Evolutionary conservation across 2,797 vertebrate genomes (phyloP).

Genomic region (Enteromius treurensis): DNA sequence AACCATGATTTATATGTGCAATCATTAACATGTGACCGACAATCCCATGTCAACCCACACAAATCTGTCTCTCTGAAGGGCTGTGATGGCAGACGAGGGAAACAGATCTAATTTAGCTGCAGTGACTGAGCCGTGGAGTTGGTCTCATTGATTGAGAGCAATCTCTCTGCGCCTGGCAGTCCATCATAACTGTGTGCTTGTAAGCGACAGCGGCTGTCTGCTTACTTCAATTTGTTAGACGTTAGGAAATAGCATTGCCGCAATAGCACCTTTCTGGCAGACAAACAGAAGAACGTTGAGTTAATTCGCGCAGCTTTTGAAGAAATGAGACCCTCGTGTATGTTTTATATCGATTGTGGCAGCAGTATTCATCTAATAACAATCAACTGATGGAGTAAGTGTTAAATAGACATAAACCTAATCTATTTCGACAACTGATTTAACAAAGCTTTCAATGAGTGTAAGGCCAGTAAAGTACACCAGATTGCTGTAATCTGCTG

Average conservation of each 20-base stretch:
- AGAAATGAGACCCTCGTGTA: background rate
- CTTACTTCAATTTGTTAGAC: slow-evolving; percentile 39
- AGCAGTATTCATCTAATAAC: background rate
- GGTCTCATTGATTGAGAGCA: slow-evolving; percentile 38
- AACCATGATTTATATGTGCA: background rate
- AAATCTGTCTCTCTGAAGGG: slow-evolving; percentile 11
- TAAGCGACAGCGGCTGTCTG: slow-evolving; percentile 36
- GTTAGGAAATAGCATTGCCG: slow-evolving; percentile 15
- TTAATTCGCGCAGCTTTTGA: background rate
- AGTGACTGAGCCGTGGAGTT: slow-evolving; percentile 33
- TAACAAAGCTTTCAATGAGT: background rate
- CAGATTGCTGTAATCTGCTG: slow-evolving; percentile 6
- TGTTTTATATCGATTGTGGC: background rate
- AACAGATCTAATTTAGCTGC: slow-evolving; percentile 30
- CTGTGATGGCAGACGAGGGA: slow-evolving; percentile 15
- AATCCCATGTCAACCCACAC: slow-evolving; percentile 12
- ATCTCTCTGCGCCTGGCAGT: slow-evolving; percentile 34
- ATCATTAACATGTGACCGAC: background rate
- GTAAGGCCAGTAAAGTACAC: background rate
- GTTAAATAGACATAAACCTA: background rate
- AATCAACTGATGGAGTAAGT: background rate
- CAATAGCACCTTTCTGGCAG: slow-evolving; percentile 7
- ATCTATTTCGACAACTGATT: background rate
- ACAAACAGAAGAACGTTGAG: background rate
- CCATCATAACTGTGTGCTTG: slow-evolving; percentile 29